Base-by-base conservation (phyloP, 2,888 invertebrate species). In the Lithophane semibrunnea region DNA sequence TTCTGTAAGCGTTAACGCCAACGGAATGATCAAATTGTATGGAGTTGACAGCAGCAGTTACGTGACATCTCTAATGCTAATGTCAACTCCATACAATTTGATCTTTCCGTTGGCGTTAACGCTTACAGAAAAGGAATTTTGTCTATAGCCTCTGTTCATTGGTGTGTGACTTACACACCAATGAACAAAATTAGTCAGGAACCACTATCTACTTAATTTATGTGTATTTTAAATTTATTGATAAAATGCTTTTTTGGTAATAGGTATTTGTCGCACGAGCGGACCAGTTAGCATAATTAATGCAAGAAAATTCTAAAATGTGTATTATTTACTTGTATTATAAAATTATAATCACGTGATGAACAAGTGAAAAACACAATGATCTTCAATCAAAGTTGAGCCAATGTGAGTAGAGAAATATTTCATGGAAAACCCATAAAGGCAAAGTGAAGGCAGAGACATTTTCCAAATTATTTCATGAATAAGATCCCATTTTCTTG, bases 401-500 rank as follows among this genome's bases (percentile, higher is more conserved):
- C 21, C 21, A 58, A 44, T 37, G 49, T 64, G 42, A 2, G 29
- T 10, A 52, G 13, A 29, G 21, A 61, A 56, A 42, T 29, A 44
- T 67, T n/a, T 29, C 2, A 12, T n/a, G 9, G n/a, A 18, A 47
- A 58, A 52, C 3, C 21, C 24, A 8, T 42, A 21, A 37, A 65
- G 13, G 29, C 56, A 78, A 68, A 54, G 24, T 77, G 47, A 29
- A 29, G 29, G 29, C 29, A 29, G 29, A 42, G 16, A 49, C 37
- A 71, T 79, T 73, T 47, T 54, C 44, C 9, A 73, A 73, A 44
- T 58, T 37, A 79, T 58, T 29, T 47, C 44, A 9, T 47, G 21
- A 70, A 79, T 44, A 58, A 73, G 73, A 79, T 80, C n/a, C 10
- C 58, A 65, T 65, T 58, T 72, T 52, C 52, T 80, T 74, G 66